Evolutionary conservation across 2,113 vertebrate genomes (phyloP).

Genomic region (Cyanoderma ruficeps): DNA sequence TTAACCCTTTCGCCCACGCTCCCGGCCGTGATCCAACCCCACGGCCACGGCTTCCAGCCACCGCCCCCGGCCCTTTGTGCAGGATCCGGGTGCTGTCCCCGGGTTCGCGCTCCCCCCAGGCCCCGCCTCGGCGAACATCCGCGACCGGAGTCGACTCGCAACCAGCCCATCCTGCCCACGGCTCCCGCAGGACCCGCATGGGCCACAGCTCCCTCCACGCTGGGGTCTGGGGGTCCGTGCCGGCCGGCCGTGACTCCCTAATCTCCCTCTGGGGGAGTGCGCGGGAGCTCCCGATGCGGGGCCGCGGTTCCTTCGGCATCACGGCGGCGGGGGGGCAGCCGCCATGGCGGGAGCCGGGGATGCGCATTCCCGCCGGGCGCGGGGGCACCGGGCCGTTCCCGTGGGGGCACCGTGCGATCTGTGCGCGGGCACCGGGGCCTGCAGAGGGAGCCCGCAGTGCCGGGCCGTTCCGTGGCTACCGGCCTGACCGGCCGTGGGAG

Average conservation of each 20-base stretch:
- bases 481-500: neutral
- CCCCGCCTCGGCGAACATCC: neutral
- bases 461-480: neutral
- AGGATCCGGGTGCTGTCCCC: neutral
- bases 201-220: neutral
- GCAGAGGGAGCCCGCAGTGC: conserved; percentile 10
- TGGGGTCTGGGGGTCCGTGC: neutral
- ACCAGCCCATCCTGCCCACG: neutral
- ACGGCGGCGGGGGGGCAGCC: neutral
- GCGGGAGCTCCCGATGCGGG: neutral
- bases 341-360: neutral
- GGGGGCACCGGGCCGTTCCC: neutral
- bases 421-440: neutral
- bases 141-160: neutral
- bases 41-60: neutral
- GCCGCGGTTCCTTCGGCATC: neutral
- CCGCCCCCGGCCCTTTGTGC: neutral
- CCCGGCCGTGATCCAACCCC: neutral
- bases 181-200: neutral
- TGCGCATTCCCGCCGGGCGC: neutral
- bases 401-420: neutral
- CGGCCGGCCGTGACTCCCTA: neutral
- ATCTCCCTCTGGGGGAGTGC: neutral
- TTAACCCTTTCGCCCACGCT: conserved; percentile 53
- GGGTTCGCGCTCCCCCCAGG: neutral